Evolutionary conservation across 2,113 vertebrate species (phyloP), one percentile per base, ranked within the genome.

Genomic region (Apeltes quadracus): DNA sequence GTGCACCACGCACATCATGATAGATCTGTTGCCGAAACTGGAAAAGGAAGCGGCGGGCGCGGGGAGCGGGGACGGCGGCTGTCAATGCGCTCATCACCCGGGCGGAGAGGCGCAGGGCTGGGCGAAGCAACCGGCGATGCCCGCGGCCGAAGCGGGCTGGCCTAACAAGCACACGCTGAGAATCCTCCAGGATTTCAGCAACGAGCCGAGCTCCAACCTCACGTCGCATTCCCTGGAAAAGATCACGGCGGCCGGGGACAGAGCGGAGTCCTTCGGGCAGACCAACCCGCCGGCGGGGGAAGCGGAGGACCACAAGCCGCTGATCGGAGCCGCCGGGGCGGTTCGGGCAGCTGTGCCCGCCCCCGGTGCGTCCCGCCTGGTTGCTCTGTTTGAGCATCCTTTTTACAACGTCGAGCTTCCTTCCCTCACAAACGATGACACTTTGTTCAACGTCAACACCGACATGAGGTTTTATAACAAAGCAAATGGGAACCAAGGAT

Each of bases 1-100:
- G 36, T 97, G 97, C 90, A 96, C 96, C 61, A 93, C 97, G 94
- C 96, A 98, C 91, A 96, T 98, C 78, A 94, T 95, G 93, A 95
- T 98, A 75, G 96, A 97, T 91, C 85, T 98, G 89, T 86, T 98
- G 79, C 96, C 96, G 4, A 94, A 93, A 82, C 94, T 97, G 85
- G 96, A 97, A 90, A 92, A 92, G 85, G 91, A 95, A 1, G 87
- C 94, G 2, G 62, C 80, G 5, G 91, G 92, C 74, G 80, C 93
- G 75, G 87, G 89, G 58, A 57, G 91, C 77, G 91, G 83, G 38
- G 86, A 91, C 4, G 84, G 80, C 83, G 92, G 91, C 75, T 96
- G 96, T 72, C 94, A 95, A 16, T 97, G 96, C 86, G 85, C 95
- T 2, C 94, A 94, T 51, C 87, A 92, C 43, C 88, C 91, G 78